Evolutionary conservation across 2,797 vertebrate genomes (phyloP), one percentile per base, ranked within the genome.

Genomic region (Mormyrus proboscirostris): DNA sequence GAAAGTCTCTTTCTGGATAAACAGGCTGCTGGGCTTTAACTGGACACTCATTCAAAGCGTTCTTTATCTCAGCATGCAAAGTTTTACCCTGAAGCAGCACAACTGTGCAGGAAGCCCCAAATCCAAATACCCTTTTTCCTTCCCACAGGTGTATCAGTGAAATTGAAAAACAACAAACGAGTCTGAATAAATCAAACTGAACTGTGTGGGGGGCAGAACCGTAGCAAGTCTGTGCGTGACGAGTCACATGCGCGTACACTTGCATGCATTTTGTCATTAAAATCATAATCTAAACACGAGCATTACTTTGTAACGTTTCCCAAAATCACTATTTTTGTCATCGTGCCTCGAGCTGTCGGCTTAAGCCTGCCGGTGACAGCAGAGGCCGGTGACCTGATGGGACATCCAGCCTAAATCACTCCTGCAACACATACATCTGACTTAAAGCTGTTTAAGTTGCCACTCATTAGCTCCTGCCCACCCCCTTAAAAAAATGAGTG

Each of bases 1-100:
- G 92, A 90, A 53, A 65, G 86, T 49, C 76, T 82, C 51, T 91
- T 91, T 92, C 89, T 91, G 86, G 88, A 86, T 83, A 88, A 85
- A 90, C 89, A 87, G 53, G 55, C 90, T 82, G 69, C 57, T 59
- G 88, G 89, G 89, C 89, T 90, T 91, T 73, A 91, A 90, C 90
- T 86, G 79, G 88, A 90, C n/a, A 47, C 47, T 89, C 22, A 59
- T 14, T 88, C 79, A 89, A 57, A 50, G 41, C 89, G 88, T 90
- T 90, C 89, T 89, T 89, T 85, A 84, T 85, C 53, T 87, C 88
- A 65, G 87, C 65, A 53, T 86, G 65, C 57, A 14, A 55, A 44
- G 55, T 65, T 47, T 57, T 38, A 79, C 86, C 73, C 73, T 57
- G 9, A 83, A 82, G 88, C 38, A 59, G 29, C 29, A n/a, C 38